Evolutionary conservation across 1,140 invertebrate species (phyloP), one percentile per base, ranked within the genome.

Genomic region (Tetramorium alpestre): DNA sequence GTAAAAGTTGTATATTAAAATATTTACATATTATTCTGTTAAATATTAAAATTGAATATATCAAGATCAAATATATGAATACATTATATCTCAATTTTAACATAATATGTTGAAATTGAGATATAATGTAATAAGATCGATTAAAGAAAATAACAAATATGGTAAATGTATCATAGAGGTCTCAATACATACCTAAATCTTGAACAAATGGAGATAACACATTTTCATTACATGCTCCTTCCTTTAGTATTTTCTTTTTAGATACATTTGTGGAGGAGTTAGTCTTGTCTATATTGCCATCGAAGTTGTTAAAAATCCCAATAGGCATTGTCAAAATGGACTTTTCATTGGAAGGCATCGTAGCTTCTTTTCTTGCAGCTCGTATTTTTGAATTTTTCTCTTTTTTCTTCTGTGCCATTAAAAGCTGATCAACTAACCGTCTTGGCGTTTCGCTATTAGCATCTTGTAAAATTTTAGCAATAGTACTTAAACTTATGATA

Each of bases 401-500:
- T 49, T 93, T 92, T 41, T 93, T 94, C 38, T 94, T 94, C 38
- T 94, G 93, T 16, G 93, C 90, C 80, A 93, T 91, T 13, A 95
- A 80, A 25, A 95, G 70, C 73, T 94, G 86, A 87, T 95, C 94
- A 0, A 95, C 93, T 11, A 95, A 86, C 87, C 88, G 89, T 41
- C 94, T 84, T 7, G 95, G 94, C 18, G 93, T 93, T 4, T 54
- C 86, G 51, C 90, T 91, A 13, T 92, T 91, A 4, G 90, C 89
- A 22, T 92, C 80, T 81, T 95, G 88, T 18, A 95, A 77, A 54
- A 92, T 91, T 82, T 92, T 89, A 47, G 93, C 94, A 60, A 95
- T 95, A 72, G 89, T 93, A n/a, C 90, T 94, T 11, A 95, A 81
- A 91, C 94, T 95, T 89, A 95, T 92, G 1, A 93, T 33, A 70